Evolutionary conservation across 2,888 invertebrate genomes (phyloP).

Genomic region (Apodemia hepburni): DNA sequence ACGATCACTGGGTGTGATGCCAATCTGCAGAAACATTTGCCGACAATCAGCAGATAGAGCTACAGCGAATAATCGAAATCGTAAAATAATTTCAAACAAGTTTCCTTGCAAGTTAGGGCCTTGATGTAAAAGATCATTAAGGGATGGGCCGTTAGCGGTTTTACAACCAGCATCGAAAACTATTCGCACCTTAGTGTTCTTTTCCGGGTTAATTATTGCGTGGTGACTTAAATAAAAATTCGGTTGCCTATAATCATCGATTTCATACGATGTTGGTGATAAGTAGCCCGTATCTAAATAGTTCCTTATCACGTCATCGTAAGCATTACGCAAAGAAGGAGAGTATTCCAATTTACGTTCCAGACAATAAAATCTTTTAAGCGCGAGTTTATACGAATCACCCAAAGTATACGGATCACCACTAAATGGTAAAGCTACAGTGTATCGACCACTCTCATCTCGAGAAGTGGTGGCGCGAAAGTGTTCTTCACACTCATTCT

Average conservation of each 20-base stretch:
- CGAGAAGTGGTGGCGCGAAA: conserved; percentile 14
- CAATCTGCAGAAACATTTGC: too few relatives aligned
- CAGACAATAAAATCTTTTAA: background rate
- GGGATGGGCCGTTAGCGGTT: background rate
- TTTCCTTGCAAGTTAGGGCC: too few relatives aligned
- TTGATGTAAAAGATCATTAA: too few relatives aligned
- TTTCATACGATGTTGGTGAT: background rate
- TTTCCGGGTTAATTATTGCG: background rate
- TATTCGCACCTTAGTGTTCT: conserved; percentile 4
- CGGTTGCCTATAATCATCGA: background rate
- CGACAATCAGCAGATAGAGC: background rate
- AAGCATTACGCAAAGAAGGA: too few relatives aligned
- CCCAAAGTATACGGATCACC: background rate
- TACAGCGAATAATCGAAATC: conserved; percentile 15
- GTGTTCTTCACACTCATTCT: conserved; percentile 14
- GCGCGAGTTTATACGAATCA: too few relatives aligned
- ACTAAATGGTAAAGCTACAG: conserved; percentile 18
- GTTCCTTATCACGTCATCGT: background rate
- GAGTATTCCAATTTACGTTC: background rate
- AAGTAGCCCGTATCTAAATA: background rate
- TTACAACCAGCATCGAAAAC: conserved; percentile 15
- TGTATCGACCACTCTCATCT: conserved; percentile 7
- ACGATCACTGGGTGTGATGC: too few relatives aligned
- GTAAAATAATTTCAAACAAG: conserved; percentile 9
- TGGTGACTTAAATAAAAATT: background rate